These are phyloP conservation scores for Dicentrarchus labrax DNA, from an alignment of 2,113 vertebrate genomes.

Conservation along the genomic window DNA sequence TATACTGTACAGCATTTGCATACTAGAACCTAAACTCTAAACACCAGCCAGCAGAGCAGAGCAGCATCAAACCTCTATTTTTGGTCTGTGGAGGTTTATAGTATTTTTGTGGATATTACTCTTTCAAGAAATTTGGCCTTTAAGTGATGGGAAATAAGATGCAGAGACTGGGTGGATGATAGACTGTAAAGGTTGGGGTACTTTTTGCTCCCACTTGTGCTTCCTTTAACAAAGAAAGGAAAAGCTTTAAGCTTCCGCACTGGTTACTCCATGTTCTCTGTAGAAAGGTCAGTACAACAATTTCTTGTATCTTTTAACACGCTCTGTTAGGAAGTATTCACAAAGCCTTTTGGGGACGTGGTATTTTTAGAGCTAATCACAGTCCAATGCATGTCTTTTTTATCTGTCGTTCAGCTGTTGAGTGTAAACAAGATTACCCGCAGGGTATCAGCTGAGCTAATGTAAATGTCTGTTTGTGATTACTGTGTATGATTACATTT, in stretches of 20 bases:
- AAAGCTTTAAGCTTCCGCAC: conserved; percentile 13
- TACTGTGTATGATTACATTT: conserved; percentile 39
- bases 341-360: conserved; percentile 16
- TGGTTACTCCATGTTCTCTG: conserved; percentile 7
- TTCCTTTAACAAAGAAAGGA: conserved; percentile 31
- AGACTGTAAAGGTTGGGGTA: not conserved
- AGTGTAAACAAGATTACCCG: conserved; percentile 57
- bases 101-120: conserved; percentile 22
- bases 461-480: conserved; percentile 51
- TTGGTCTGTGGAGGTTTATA: not conserved
- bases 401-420: conserved; percentile 47
- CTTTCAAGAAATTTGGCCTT: conserved; percentile 18
- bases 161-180: not conserved
- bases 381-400: conserved; percentile 37
- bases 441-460: conserved; percentile 29
- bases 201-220: not conserved
- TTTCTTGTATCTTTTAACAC: conserved; percentile 44
- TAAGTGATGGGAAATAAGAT: conserved; percentile 3
- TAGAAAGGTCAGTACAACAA: conserved; percentile 35
- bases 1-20: conserved; percentile 54
- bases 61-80: not conserved
- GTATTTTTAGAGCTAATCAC: conserved; percentile 60
- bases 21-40: conserved; percentile 6
- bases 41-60: conserved; percentile 1
- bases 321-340: conserved; percentile 30